A percentile compares a stretch with the other conserved stretches of the same genome.
Conservation (phyloP, 2,888 invertebrate genomes). For the Stenolophus ochropezus region DNA sequence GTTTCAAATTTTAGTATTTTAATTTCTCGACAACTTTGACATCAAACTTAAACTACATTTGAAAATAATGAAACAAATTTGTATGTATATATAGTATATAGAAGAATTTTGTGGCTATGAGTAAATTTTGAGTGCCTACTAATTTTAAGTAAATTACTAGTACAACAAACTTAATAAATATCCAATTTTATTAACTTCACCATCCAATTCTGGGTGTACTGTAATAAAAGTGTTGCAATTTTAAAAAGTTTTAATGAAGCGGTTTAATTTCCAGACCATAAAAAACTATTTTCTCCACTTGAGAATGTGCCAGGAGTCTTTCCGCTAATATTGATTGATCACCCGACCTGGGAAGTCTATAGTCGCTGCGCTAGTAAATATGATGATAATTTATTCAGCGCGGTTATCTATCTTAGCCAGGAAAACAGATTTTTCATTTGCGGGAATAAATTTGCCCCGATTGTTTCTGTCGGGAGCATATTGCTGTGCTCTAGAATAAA, state of each 20-base stretch:
- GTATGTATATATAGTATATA: too few species aligned
- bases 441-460: not conserved
- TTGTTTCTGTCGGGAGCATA: not conserved
- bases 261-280: not conserved
- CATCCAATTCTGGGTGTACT: not conserved
- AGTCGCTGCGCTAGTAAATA: not conserved
- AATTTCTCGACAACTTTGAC: too few species aligned
- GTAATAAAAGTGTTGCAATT: not conserved
- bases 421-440: not conserved
- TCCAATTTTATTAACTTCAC: too few species aligned
- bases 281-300: not conserved
- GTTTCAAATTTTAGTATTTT: too few species aligned
- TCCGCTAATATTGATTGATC: not conserved
- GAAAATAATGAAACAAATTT: too few species aligned
- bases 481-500: not conserved
- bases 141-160: too few species aligned
- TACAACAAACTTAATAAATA: too few species aligned
- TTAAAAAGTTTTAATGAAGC: not conserved
- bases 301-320: not conserved
- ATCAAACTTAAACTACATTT: too few species aligned
- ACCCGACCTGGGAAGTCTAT: not conserved
- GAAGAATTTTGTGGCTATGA: too few species aligned
- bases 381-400: not conserved
- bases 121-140: too few species aligned
- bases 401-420: not conserved